Percentiles rank a stretch among this genome's conserved stretches.
Conservation (phyloP, 2,113 vertebrate species). For the Pheucticus melanocephalus region DNA sequence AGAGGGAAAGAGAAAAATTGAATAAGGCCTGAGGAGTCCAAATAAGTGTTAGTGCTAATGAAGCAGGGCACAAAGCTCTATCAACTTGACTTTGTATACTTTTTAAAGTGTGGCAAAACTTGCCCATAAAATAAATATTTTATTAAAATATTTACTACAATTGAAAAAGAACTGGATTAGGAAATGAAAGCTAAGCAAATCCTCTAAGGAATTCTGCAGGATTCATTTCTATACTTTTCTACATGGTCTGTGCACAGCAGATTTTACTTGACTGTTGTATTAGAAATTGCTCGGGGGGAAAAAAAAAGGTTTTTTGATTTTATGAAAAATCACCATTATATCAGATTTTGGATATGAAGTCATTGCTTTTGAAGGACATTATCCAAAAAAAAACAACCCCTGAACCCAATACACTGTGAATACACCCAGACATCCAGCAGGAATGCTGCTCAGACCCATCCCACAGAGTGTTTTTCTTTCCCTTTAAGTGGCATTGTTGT, state of each 20-base stretch:
- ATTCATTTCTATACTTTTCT: not conserved
- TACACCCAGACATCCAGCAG: not conserved
- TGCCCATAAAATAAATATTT: not conserved
- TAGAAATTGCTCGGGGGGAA: not conserved
- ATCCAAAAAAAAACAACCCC: not conserved
- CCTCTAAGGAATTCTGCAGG: not conserved
- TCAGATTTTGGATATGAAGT: not conserved
- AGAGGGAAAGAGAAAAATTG: not conserved
- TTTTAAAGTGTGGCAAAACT: not conserved
- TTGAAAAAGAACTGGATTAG: not conserved
- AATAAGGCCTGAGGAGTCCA: not conserved
- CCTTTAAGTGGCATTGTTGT: rapidly evolving
- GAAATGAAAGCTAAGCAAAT: not conserved
- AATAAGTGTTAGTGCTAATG: not conserved
- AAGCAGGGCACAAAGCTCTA: conserved; percentile 3
- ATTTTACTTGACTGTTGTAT: not conserved
- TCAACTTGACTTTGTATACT: not conserved
- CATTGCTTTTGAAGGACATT: not conserved
- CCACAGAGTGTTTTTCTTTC: not conserved
- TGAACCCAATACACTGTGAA: not conserved
- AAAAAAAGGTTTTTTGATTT: not conserved
- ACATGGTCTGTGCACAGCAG: not conserved
- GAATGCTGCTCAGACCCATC: not conserved
- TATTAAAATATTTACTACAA: not conserved
- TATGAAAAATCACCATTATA: not conserved